These are phyloP conservation scores for Lithosia quadra DNA, from an alignment of 2,888 invertebrate species.

Conservation along the genomic window DNA sequence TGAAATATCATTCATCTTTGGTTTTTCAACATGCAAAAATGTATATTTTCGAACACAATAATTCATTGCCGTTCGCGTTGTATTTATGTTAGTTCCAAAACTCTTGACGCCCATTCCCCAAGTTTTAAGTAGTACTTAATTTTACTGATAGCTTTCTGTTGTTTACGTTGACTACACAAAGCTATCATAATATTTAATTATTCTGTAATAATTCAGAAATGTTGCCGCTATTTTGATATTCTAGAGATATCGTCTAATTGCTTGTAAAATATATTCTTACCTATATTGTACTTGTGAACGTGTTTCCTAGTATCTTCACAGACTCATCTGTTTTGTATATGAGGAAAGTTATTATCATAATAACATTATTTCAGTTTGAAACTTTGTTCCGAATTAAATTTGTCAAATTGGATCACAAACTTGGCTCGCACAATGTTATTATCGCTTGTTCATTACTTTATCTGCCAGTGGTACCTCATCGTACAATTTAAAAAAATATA, in stretches of 20 bases:
- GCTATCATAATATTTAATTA: conserved; percentile 11
- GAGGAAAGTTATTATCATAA: not conserved
- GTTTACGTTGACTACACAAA: conserved; percentile 3
- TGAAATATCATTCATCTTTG: not conserved
- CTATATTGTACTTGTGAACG: not conserved
- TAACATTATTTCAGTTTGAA: not conserved
- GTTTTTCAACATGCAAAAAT: not conserved
- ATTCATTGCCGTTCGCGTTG: not conserved
- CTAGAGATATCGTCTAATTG: not conserved
- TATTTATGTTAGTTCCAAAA: not conserved
- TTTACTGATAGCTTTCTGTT: conserved; percentile 1
- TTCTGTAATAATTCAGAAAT: not conserved
- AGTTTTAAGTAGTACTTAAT: conserved; percentile 8
- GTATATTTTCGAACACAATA: not conserved
- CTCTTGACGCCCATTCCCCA: not conserved
- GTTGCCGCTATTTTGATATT: not conserved
- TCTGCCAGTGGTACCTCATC: not conserved
- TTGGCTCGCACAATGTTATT: not conserved
- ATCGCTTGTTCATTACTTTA: not conserved
- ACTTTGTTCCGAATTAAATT: not conserved
- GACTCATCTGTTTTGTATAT: not conserved
- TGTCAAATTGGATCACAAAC: conserved; percentile 1
- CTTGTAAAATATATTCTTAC: not conserved
- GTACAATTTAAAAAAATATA: not conserved
- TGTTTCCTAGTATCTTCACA: not conserved